These are phyloP conservation scores for cat (Felis catus) DNA, from an alignment of 2,113 vertebrate species.

Conservation along the genomic window F.catus_Fca126_mat1.0 CM031425.1:3813001-3813500, in stretches of 20 bases:
- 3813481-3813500: background rate
- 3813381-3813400: no score
- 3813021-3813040: background rate
- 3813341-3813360: no score
- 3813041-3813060: background rate
- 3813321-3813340: no score
- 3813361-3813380: no score
- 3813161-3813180: background rate
- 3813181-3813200: background rate
- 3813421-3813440: background rate
- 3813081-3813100: background rate
- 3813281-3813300: no score
- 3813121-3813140: background rate
- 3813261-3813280: no score
- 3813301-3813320: no score
- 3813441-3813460: background rate
- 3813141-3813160: background rate
- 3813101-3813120: background rate
- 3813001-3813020: background rate
- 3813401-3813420: no score
- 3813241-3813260: no score
- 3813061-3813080: background rate
- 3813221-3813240: no score
- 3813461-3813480: background rate
- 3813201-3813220: background rate